These are phyloP conservation scores for Dyspetes luteomarginatus DNA, from an alignment of 2,888 invertebrate genomes.

Conservation along the genomic window DNA sequence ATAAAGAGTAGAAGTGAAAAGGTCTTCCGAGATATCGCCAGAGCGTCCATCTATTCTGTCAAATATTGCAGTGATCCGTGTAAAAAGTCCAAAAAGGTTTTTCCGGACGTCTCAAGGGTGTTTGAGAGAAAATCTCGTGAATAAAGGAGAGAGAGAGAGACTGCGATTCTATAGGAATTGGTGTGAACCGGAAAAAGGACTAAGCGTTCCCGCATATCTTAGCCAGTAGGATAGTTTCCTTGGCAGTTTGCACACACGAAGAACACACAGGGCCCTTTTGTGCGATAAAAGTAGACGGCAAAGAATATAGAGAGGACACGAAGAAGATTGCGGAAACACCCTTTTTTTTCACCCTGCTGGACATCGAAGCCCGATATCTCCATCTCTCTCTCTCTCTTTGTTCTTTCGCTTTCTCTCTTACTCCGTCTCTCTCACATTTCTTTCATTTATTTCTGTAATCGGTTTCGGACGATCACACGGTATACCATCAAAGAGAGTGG, in stretches of 20 bases:
- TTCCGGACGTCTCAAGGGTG: slow-evolving; percentile 24
- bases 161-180: slow-evolving; percentile 7
- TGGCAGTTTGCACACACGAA: not conserved
- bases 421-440: not conserved
- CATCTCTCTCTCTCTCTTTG: not conserved
- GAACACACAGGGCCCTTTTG: slow-evolving; percentile 30
- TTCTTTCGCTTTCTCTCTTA: no score
- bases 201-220: slow-evolving; percentile 48
- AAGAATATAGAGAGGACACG: not conserved
- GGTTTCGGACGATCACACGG: slow-evolving; percentile 57
- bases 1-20: slow-evolving; percentile 32
- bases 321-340: slow-evolving; percentile 54
- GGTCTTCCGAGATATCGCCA: slow-evolving; percentile 28
- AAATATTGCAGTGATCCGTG: slow-evolving; percentile 41
- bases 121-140: slow-evolving; percentile 41
- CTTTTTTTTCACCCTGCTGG: slow-evolving; percentile 28
- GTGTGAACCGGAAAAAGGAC: not conserved
- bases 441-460: slow-evolving; percentile 59
- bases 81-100: slow-evolving; percentile 27
- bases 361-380: slow-evolving; percentile 39
- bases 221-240: slow-evolving; percentile 27
- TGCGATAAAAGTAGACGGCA: slow-evolving; percentile 39
- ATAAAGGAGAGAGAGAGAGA: slow-evolving; percentile 32
- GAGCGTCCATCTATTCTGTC: slow-evolving; percentile 25
- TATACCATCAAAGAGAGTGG: slow-evolving; percentile 51